A percentile compares a stretch with the other conserved stretches of the same genome.
Conservation (phyloP, 1,140 invertebrate species). For the Zaprionus taronus region DNA sequence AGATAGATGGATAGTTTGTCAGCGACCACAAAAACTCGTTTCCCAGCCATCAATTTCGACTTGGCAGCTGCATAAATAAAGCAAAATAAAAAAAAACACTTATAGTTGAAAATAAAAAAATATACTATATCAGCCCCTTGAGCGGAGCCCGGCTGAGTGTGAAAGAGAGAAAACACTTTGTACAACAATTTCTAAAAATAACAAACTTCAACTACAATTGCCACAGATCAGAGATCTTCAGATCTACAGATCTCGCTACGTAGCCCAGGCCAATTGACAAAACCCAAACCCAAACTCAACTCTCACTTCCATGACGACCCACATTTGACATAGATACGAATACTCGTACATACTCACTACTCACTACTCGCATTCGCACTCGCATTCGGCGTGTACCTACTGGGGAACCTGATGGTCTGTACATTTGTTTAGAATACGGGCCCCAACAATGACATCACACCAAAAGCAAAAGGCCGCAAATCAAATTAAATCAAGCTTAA, state of each 20-base stretch:
- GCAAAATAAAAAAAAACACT: constrained; percentile 21
- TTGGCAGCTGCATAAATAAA: constrained; percentile 68
- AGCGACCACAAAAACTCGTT: constrained; percentile 30
- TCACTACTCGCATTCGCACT: constrained; percentile 3
- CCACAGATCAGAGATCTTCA: constrained; percentile 54
- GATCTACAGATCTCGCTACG: constrained; percentile 38
- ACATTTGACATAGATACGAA: constrained; percentile 44
- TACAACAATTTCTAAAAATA: constrained; percentile 64
- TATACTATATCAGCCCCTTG: constrained; percentile 40
- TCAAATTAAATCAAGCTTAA: constrained; percentile 61
- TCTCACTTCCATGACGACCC: constrained; percentile 50
- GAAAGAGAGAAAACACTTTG: constrained; percentile 8
- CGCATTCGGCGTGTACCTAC: constrained; percentile 10
- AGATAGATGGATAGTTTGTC: constrained; percentile 23
- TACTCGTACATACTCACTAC: neutral
- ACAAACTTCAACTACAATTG: constrained; percentile 67
- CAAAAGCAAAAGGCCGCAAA: constrained; percentile 45
- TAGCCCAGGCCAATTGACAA: constrained; percentile 61
- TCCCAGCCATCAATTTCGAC: constrained; percentile 39
- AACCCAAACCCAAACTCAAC: constrained; percentile 42
- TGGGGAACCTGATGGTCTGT: constrained; percentile 48
- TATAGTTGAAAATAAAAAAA: constrained; percentile 30
- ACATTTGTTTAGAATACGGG: constrained; percentile 48
- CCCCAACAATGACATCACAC: constrained; percentile 67
- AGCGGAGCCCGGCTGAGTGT: constrained; percentile 2